Conservation (phyloP, 2,888 invertebrate species). For the Tromatobia lineatoria region DNA sequence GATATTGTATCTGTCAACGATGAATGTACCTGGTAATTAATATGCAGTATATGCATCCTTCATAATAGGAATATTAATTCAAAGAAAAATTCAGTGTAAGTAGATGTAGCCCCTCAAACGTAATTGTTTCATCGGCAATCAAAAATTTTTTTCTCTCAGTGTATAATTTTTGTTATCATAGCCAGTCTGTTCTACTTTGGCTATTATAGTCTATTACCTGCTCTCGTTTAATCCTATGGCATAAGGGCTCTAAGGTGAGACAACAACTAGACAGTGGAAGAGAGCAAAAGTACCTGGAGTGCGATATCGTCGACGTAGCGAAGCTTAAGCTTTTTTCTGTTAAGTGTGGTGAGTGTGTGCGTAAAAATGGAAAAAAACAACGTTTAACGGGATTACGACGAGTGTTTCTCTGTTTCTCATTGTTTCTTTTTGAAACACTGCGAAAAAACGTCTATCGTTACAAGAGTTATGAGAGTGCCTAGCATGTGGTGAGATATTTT, state of each 20-base stretch:
- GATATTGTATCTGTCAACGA: too few relatives aligned
- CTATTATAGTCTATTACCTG: slow-evolving; percentile 15
- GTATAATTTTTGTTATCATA: background rate
- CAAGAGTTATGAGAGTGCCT: slow-evolving; percentile 35
- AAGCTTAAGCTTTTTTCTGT: slow-evolving; percentile 74
- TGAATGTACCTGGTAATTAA: too few relatives aligned
- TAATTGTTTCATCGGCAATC: background rate
- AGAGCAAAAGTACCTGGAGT: slow-evolving; percentile 80
- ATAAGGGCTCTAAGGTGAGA: slow-evolving; percentile 52
- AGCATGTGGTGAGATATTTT: slow-evolving; percentile 32
- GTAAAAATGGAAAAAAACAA: slow-evolving; percentile 47
- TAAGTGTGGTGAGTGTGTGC: slow-evolving; percentile 56
- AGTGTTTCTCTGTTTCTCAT: slow-evolving; percentile 1
- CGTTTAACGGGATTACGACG: slow-evolving; percentile 13
- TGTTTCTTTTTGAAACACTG: background rate
- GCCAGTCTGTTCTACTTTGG: background rate
- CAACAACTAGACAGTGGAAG: slow-evolving; percentile 20
- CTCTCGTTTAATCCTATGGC: slow-evolving; percentile 40
- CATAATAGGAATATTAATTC: too few relatives aligned
- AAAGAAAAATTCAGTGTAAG: too few relatives aligned
- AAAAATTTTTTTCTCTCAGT: slow-evolving; percentile 2
- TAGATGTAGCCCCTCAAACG: too few relatives aligned
- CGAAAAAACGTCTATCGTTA: slow-evolving; percentile 33
- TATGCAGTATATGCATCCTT: too few relatives aligned
- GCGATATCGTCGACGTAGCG: slow-evolving; percentile 76